Conservation (phyloP, 2,113 vertebrate species). For the Cacatua alba region DNA sequence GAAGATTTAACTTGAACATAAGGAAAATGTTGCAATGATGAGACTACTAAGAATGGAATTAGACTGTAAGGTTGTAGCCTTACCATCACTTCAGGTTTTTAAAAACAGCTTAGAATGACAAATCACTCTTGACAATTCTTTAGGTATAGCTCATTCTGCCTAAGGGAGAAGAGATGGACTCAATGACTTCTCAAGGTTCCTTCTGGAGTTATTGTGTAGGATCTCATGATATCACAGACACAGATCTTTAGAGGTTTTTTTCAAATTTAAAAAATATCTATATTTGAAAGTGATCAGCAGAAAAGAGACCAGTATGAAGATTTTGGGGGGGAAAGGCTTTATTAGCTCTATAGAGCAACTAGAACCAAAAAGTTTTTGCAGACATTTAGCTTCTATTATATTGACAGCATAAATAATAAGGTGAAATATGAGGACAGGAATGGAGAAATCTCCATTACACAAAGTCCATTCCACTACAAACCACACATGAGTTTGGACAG, state of each 20-base stretch:
- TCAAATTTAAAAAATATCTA: background rate
- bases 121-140: constrained; percentile 38
- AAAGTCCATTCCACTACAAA: background rate
- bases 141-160: constrained; percentile 14
- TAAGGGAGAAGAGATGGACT: background rate
- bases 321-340: background rate
- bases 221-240: background rate
- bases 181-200: constrained; percentile 10
- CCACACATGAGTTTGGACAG: background rate
- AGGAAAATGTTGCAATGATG: background rate
- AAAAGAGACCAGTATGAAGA: background rate
- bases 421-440: background rate
- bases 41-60: background rate
- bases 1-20: background rate
- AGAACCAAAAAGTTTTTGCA: background rate
- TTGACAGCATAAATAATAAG: background rate
- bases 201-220: background rate
- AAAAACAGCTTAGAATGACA: constrained; percentile 10
- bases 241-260: background rate
- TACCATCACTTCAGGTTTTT: background rate
- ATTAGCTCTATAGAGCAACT: background rate
- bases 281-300: background rate
- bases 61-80: background rate
- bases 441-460: background rate
- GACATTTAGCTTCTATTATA: background rate